These are phyloP conservation scores for Rhinichthys osculus DNA, from an alignment of 2,797 vertebrate species.

Conservation along the genomic window DNA sequence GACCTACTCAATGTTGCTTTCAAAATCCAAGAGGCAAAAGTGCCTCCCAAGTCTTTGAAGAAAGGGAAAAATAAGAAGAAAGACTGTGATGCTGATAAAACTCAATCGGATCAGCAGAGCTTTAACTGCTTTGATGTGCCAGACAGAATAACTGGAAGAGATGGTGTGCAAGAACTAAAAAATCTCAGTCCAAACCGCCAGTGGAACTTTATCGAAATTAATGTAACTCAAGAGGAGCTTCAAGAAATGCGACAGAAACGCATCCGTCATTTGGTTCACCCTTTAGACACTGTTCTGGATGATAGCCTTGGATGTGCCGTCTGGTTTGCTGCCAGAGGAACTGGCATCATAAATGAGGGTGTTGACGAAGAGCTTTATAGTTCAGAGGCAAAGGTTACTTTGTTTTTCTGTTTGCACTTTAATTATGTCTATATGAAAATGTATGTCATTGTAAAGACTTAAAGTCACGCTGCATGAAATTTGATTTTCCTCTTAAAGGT, in stretches of 20 bases:
- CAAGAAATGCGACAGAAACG: conserved; percentile 76
- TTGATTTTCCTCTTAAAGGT: conserved; percentile 75
- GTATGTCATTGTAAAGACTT: background rate
- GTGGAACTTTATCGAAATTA: conserved; percentile 96
- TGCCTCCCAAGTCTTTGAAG: conserved; percentile 60
- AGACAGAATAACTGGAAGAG: conserved; percentile 88
- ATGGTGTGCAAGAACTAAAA: conserved; percentile 85
- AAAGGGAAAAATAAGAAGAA: conserved; percentile 63
- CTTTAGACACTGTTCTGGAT: conserved; percentile 90
- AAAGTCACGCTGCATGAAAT: background rate
- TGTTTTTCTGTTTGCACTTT: background rate
- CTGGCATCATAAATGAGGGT: conserved; percentile 74
- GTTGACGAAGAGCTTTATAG: conserved; percentile 73
- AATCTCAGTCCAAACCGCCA: conserved; percentile 80
- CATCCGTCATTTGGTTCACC: conserved; percentile 86
- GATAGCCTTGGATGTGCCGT: conserved; percentile 97
- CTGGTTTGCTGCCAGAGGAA: conserved; percentile 94
- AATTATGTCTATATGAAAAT: no score
- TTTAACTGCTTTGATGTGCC: conserved; percentile 81
- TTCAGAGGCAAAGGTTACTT: conserved; percentile 87
- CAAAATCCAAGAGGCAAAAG: conserved; percentile 70
- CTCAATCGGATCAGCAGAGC: background rate
- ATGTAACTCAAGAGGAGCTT: conserved; percentile 86
- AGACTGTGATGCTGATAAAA: background rate
- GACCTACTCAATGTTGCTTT: conserved; percentile 99